These are phyloP conservation scores for Hyla sarda DNA, from an alignment of 2,113 vertebrate genomes.

Conservation along the genomic window DNA sequence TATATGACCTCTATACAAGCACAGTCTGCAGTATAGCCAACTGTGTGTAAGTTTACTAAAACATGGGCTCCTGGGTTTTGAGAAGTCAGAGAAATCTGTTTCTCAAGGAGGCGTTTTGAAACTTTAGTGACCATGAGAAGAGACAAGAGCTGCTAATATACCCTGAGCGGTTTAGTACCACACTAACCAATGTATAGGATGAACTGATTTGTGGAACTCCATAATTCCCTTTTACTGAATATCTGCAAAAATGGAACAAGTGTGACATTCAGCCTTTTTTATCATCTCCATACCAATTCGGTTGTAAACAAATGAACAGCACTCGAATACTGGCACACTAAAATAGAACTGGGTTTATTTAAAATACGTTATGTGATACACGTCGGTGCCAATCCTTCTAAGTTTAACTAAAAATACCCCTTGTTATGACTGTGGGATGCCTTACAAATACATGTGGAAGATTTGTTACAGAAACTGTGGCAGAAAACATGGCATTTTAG, in stretches of 20 bases:
- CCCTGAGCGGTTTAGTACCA: neutral
- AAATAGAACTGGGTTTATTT: neutral
- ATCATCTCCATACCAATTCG: neutral
- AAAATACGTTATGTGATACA: neutral
- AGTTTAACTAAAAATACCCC: no score
- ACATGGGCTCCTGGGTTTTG: neutral
- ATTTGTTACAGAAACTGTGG: no score
- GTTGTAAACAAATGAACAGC: no score
- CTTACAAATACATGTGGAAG: no score
- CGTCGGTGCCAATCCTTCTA: no score
- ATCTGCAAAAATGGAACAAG: no score
- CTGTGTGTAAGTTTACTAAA: neutral
- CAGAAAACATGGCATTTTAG: no score
- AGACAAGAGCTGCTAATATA: neutral
- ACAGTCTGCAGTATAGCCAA: neutral
- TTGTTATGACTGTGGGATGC: no score
- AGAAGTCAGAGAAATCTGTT: neutral
- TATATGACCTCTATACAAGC: neutral
- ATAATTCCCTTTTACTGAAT: no score
- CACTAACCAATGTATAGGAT: neutral
- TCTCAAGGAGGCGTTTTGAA: neutral
- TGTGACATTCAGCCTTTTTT: neutral
- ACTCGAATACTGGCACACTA: neutral
- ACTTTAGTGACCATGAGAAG: neutral
- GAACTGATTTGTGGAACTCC: no score